Conservation (phyloP, 1,140 invertebrate species). For the Micrasema longulum region DNA sequence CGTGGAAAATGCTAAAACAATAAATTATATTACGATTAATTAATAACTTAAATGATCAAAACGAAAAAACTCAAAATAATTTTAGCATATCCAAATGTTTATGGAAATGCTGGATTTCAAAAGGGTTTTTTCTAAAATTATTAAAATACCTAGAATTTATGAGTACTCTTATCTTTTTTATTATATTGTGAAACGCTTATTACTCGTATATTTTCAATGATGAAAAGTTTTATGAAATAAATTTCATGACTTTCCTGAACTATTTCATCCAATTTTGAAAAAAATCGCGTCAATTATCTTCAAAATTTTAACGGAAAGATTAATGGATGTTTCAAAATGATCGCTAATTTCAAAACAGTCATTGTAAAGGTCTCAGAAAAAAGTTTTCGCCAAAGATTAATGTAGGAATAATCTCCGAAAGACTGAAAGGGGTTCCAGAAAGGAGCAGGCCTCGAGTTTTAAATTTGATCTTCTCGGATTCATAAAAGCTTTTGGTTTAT, state of each 20-base stretch:
- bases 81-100: not conserved
- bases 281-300: conserved; percentile 28
- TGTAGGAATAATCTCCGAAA: conserved; percentile 12
- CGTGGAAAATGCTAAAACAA: too few relatives aligned
- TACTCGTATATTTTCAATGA: not conserved
- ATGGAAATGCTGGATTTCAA: not conserved
- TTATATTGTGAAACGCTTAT: conserved; percentile 1
- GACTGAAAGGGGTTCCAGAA: conserved; percentile 29
- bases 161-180: not conserved
- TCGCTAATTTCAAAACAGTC: conserved; percentile 25
- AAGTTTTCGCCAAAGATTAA: conserved; percentile 12
- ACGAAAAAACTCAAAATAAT: not conserved
- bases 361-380: conserved; percentile 25
- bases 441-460: conserved; percentile 21
- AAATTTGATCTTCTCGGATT: conserved; percentile 30
- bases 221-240: conserved; percentile 2
- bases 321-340: conserved; percentile 24
- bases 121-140: not conserved
- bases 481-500: conserved; percentile 39
- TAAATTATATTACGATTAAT: too few relatives aligned
- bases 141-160: not conserved
- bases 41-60: not conserved
- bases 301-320: conserved; percentile 9
- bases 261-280: conserved; percentile 26
- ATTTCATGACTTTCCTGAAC: conserved; percentile 12